Conservation (phyloP, 2,113 vertebrate genomes). For the Chunga burmeisteri region DNA sequence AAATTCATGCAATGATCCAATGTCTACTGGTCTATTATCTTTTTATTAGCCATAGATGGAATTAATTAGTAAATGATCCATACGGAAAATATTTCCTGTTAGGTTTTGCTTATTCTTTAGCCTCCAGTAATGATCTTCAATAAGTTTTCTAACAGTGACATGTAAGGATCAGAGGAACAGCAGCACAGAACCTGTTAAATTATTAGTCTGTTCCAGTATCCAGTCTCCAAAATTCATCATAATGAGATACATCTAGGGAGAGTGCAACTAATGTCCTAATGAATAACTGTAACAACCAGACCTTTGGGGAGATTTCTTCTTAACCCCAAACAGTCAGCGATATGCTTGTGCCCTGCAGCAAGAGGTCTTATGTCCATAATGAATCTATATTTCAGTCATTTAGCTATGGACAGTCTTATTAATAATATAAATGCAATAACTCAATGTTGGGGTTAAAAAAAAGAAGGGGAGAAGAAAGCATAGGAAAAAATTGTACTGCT, state of each 20-base stretch:
- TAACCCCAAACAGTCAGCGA: background rate
- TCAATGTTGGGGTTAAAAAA: background rate
- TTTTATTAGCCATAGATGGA: background rate
- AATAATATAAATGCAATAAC: constrained; percentile 45
- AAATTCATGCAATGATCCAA: background rate
- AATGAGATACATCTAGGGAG: constrained; percentile 5
- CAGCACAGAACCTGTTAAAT: constrained; percentile 21
- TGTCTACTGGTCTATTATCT: background rate
- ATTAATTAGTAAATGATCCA: constrained; percentile 5
- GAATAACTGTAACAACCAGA: constrained; percentile 21
- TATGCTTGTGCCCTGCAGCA: background rate
- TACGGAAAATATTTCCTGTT: background rate
- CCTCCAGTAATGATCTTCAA: background rate
- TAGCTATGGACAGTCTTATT: constrained; percentile 27
- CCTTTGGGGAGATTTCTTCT: constrained; percentile 27
- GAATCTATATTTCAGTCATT: constrained; percentile 39
- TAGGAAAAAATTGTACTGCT: background rate
- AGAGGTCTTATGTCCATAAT: constrained; percentile 36
- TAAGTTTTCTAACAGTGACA: constrained; percentile 2
- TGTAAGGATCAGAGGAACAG: constrained; percentile 9
- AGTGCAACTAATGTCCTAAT: constrained; percentile 36
- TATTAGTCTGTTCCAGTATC: constrained; percentile 10
- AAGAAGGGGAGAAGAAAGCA: background rate
- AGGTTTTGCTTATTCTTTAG: constrained; percentile 12
- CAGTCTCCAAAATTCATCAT: constrained; percentile 15